Base-by-base conservation (phyloP, 2,113 vertebrate species). In the Oenanthe melanoleuca region DNA sequence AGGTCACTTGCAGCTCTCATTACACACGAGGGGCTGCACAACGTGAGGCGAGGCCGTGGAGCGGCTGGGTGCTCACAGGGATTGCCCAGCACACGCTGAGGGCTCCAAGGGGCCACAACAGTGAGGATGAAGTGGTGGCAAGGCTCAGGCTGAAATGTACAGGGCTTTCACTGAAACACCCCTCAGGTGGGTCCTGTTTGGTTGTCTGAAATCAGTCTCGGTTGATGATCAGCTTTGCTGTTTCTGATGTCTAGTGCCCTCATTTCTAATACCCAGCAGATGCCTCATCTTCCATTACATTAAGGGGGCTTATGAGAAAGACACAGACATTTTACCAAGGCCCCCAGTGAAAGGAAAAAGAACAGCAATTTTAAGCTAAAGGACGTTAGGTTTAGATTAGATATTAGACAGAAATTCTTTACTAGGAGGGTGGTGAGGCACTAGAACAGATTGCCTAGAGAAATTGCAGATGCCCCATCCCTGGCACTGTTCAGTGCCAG, bases 71-170 rank as follows among this genome's bases (percentile, higher is more conserved):
- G 28, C 66, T 49, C 83, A 6, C 12, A 2, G 83, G 8, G 6
- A 44, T 7, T 0, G 3, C 9, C 53, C 1, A 0, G 38, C 37
- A 40, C 45, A 5, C 0, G 0, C 8, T 4, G 14, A 14, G 59
- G 10, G 28, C 40, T 80, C 73, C 50, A 5, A 22, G 8, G 11
- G 14, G 45, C 38, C 22, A 17, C 64, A 49, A 4, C 20, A 22
- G 44, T 11, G 3, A 53, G 52, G 69, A 21, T 5, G 4, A 25
- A 26, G 21, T 2, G 5, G 5, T 2, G 1, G 26, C 0, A 0
- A 47, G 49, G 28, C 55, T 50, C 23, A 14, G 45, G 26, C 67
- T 72, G n/a, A 37, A 40, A 21, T 0, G 0, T 3, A 3, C 2
- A 23, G 33, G 20, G 44, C 25, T 64, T 60, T 18, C 40, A 59